Evolutionary conservation across 2,888 invertebrate genomes (phyloP).

Genomic region (Ectemnius lituratus): DNA sequence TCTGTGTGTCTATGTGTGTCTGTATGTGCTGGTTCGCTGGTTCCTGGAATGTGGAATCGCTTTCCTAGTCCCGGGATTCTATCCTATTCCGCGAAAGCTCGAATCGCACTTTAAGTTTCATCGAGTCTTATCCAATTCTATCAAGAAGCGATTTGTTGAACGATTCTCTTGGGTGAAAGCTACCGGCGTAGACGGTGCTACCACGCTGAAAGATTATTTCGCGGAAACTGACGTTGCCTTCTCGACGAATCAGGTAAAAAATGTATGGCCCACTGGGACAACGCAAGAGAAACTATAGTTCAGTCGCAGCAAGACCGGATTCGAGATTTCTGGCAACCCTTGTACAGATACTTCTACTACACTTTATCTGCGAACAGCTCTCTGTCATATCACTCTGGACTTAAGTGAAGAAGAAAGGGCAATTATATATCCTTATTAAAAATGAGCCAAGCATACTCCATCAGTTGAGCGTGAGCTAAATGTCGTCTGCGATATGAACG

Average conservation of each 20-base stretch:
- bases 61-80: neutral
- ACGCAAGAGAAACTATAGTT: neutral
- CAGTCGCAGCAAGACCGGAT: neutral
- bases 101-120: slow-evolving; percentile 12
- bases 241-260: slow-evolving; percentile 2
- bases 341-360: no score
- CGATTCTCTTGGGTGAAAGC: slow-evolving; percentile 3
- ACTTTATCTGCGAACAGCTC: no score
- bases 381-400: no score
- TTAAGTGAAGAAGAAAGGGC: no score
- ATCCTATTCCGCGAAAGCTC: neutral
- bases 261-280: neutral
- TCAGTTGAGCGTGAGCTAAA: no score
- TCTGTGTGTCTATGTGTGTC: no score
- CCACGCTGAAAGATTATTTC: slow-evolving; percentile 18
- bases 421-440: no score
- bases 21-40: no score
- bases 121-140: slow-evolving; percentile 16
- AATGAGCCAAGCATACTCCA: no score
- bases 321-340: no score
- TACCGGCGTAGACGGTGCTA: neutral
- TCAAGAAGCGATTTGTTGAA: slow-evolving; percentile 10
- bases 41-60: neutral
- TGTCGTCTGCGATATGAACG: no score
- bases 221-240: neutral